Evolutionary conservation across 1,140 invertebrate species (phyloP).

Genomic region (Hylyphantes graminicola): DNA sequence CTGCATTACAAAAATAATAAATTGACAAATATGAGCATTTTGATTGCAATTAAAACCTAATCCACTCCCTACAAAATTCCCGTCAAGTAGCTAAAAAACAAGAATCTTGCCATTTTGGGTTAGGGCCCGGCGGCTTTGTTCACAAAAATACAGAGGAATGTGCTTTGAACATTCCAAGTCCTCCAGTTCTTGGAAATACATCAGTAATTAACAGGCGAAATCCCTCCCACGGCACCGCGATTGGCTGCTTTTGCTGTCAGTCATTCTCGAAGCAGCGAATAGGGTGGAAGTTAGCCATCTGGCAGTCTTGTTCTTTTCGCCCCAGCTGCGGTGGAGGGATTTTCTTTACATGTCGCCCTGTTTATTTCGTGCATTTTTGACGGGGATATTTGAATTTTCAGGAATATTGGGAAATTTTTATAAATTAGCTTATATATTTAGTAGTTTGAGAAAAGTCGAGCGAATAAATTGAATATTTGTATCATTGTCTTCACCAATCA

Average conservation of each 20-base stretch:
- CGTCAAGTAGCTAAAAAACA: background rate
- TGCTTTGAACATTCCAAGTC: background rate
- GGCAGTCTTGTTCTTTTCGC: conserved; percentile 6
- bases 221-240: conserved; percentile 6
- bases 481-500: too few species aligned
- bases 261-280: conserved; percentile 7
- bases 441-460: too few species aligned
- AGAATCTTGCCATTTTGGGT: background rate
- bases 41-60: background rate
- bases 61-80: conserved; percentile 2
- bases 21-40: background rate
- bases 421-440: too few species aligned
- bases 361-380: too few species aligned
- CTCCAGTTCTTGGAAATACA: conserved; percentile 23
- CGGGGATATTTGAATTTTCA: too few species aligned
- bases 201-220: conserved; percentile 30
- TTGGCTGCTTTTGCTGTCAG: background rate
- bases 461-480: too few species aligned
- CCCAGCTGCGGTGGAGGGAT: conserved; percentile 18
- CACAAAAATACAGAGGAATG: conserved; percentile 51
- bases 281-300: conserved; percentile 26
- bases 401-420: too few species aligned
- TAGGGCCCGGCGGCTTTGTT: conserved; percentile 32
- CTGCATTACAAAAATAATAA: background rate
- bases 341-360: too few species aligned